A percentile compares a stretch with the other conserved stretches of the same genome.
Evolutionary conservation across 2,888 invertebrate genomes (phyloP).

Genomic region (Torymus tubicola): DNA sequence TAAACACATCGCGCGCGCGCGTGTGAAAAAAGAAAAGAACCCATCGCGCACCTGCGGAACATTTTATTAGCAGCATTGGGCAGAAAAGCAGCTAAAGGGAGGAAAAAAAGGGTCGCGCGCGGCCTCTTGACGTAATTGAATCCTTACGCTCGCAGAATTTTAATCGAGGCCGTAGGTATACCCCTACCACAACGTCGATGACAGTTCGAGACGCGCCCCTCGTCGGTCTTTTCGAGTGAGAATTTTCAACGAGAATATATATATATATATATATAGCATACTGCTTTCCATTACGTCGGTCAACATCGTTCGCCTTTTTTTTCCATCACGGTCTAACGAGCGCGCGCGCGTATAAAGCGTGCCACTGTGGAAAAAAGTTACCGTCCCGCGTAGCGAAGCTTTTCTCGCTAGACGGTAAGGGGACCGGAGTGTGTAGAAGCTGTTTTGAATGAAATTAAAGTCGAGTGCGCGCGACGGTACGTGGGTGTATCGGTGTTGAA

Average conservation of each 20-base stretch:
- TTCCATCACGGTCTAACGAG: conserved; percentile 14
- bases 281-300: conserved; percentile 31
- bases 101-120: conserved; percentile 54
- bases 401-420: too few species aligned
- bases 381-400: too few species aligned
- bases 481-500: too few species aligned
- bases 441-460: too few species aligned
- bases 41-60: too few species aligned
- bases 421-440: too few species aligned
- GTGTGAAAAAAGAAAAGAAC: too few species aligned
- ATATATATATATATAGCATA: too few species aligned
- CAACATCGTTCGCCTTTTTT: conserved; percentile 24
- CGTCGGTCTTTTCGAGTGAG: conserved; percentile 25
- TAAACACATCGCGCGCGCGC: neutral
- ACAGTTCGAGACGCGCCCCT: conserved; percentile 8
- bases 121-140: conserved; percentile 65
- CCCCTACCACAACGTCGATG: neutral
- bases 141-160: conserved; percentile 65
- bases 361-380: too few species aligned
- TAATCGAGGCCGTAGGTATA: conserved; percentile 58
- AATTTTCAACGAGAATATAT: neutral
- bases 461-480: too few species aligned
- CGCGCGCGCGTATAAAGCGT: neutral
- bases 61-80: too few species aligned
- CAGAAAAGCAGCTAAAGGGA: neutral